Evolutionary conservation across 2,888 invertebrate species (phyloP), one percentile per base, ranked within the genome.

Genomic region (Drosophila borealis): DNA sequence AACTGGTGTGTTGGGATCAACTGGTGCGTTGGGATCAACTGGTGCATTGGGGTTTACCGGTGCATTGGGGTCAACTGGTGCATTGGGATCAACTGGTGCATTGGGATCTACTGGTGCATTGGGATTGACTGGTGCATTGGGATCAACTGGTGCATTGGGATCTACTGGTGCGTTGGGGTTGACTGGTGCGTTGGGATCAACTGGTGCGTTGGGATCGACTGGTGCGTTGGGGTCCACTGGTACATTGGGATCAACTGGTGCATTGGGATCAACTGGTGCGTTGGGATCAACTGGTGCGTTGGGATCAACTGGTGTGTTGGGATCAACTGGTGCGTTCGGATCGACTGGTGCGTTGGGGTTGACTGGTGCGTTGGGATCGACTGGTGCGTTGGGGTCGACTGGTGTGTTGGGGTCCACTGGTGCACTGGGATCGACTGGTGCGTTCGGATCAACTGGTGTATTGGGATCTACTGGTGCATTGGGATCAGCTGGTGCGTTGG

Each of bases 351-450:
- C 49, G 10, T 56, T 61, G 0, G 72, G 68, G 1, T 63, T 46
- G 0, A 57, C 51, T 17, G 74, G 36, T 0, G 46, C 50, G 1
- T 63, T 65, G 0, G 74, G 67, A 21, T 60, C 11, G 0, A 55
- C n/a, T 25, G 54, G 54, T 0, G 41, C 21, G 0, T 45, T 62
- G 0, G 70, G 54, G 0, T 37, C 45, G 0, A 44, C 33, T 8
- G 79, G 67, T 0, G 55, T 66, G 4, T 41, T 73, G 0, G 71
- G 71, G 0, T 65, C 61, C 0, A 53, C 62, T 6, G 81, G 69
- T 1, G 48, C 54, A 2, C 50, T 74, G 0, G 69, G 61, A 9
- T 50, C 50, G 3, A 33, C 19, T 4, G 59, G 63, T 0, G 44
- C 37, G 0, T 29, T 51, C 0, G 65, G 65, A 0, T 48, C 49